A percentile compares a stretch with the other conserved stretches of the same genome.
These are phyloP conservation scores for Drepanosiphum platanoidis DNA, from an alignment of 2,888 invertebrate species.

Conservation along the genomic window DNA sequence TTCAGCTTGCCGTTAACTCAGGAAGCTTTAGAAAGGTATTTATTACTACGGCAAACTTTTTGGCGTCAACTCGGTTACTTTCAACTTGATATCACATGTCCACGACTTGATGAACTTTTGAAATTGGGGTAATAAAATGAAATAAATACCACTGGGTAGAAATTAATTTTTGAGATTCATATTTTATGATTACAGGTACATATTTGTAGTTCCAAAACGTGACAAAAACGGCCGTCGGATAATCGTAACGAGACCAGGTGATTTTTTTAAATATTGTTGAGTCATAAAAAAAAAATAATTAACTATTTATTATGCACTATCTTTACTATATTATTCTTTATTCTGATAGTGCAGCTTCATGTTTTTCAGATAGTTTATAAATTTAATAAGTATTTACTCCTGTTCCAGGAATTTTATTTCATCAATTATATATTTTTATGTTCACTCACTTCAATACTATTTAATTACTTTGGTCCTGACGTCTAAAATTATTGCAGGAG, in stretches of 20 bases:
- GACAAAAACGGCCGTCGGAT: conserved; percentile 74
- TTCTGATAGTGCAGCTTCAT: not conserved
- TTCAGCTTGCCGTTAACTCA: conserved; percentile 82
- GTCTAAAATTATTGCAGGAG: conserved; percentile 68
- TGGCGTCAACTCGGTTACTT: conserved; percentile 81
- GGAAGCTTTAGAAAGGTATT: conserved; percentile 85
- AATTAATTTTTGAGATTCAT: too few species aligned
- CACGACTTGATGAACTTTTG: conserved; percentile 81
- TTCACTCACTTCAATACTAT: not conserved
- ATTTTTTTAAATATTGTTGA: not conserved
- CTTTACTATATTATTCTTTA: not conserved
- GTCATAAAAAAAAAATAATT: not conserved
- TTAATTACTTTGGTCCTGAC: not conserved
- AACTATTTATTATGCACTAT: not conserved
- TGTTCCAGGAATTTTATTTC: not conserved
- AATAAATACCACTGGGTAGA: not conserved
- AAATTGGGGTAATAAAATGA: conserved; percentile 75
- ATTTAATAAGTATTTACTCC: not conserved
- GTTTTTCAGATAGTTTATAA: not conserved
- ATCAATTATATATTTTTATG: not conserved
- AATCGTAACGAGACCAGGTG: conserved; percentile 81
- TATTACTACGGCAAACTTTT: conserved; percentile 83
- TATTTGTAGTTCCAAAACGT: conserved; percentile 64
- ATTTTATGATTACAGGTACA: conserved; percentile 64
- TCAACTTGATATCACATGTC: conserved; percentile 81